Percentiles rank a stretch among this genome's conserved stretches.
Evolutionary conservation across 2,888 invertebrate species (phyloP).

Genomic region (Eutolmus rufibarbis): DNA sequence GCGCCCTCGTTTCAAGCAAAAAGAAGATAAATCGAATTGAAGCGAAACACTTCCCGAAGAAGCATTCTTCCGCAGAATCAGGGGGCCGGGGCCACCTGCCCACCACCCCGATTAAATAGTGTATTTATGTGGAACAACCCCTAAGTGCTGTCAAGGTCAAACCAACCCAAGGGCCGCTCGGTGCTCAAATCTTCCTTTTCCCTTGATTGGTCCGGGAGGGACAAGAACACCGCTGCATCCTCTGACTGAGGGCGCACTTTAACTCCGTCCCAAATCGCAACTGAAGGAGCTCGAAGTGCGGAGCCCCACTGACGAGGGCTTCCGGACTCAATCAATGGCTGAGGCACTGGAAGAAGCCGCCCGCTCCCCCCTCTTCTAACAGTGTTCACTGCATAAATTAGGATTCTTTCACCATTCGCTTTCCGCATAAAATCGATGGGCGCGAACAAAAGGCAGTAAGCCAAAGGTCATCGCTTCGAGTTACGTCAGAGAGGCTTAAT

Average conservation of each 20-base stretch:
- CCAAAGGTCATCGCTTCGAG: background rate
- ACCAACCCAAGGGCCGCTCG: background rate
- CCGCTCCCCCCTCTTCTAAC: background rate
- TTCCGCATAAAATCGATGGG: background rate
- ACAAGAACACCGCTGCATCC: background rate
- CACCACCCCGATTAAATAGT: background rate
- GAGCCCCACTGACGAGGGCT: background rate
- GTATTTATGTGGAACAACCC: background rate
- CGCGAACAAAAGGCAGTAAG: background rate
- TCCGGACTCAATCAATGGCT: background rate
- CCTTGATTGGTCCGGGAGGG: background rate
- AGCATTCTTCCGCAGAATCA: background rate
- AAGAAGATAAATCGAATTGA: background rate
- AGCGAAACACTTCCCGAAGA: background rate
- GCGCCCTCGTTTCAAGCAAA: background rate
- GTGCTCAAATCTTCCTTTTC: background rate
- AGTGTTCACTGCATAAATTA: background rate
- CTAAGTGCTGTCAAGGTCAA: background rate
- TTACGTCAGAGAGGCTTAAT: background rate
- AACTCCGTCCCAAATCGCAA: background rate
- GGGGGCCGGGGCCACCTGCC: too few species aligned
- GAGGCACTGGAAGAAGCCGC: background rate
- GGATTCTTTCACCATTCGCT: background rate
- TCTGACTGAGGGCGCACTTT: background rate
- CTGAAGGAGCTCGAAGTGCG: background rate